Conservation (phyloP, 2,113 vertebrate genomes). For the Cyprinodon tularosa region DNA sequence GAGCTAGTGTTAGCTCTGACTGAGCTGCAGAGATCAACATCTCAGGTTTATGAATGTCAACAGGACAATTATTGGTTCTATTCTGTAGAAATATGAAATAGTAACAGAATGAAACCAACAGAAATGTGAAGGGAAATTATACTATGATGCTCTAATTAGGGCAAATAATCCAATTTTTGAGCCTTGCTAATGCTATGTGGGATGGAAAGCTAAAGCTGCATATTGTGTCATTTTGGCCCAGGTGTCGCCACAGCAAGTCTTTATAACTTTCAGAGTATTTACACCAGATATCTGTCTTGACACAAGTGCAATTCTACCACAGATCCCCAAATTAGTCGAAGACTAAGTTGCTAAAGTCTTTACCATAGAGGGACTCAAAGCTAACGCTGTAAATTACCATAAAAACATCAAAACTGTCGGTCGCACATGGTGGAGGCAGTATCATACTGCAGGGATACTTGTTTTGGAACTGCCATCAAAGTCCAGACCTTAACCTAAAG, state of each 20-base stretch:
- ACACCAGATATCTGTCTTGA: no score
- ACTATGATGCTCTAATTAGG: neutral
- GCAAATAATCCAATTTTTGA: neutral
- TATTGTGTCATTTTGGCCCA: no score
- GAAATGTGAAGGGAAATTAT: neutral
- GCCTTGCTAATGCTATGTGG: no score
- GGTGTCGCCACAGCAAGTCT: no score
- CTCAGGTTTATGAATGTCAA: neutral
- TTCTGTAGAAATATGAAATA: neutral
- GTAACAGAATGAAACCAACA: neutral
- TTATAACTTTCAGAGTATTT: no score
- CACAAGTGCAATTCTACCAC: no score
- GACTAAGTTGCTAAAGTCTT: no score
- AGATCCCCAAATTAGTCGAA: no score
- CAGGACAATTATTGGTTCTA: neutral
- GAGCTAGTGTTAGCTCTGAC: neutral
- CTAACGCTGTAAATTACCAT: no score
- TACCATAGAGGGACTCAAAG: no score
- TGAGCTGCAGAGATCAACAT: neutral
- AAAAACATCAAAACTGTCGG: neutral
- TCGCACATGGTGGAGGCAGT: neutral
- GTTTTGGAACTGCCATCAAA: neutral
- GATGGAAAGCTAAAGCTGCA: no score
- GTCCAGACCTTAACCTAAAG: no score
- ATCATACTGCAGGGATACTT: neutral